A percentile compares a stretch with the other conserved stretches of the same genome.
These are phyloP conservation scores for Silurus asotus DNA, from an alignment of 2,113 vertebrate species.

Conservation along the genomic window DNA sequence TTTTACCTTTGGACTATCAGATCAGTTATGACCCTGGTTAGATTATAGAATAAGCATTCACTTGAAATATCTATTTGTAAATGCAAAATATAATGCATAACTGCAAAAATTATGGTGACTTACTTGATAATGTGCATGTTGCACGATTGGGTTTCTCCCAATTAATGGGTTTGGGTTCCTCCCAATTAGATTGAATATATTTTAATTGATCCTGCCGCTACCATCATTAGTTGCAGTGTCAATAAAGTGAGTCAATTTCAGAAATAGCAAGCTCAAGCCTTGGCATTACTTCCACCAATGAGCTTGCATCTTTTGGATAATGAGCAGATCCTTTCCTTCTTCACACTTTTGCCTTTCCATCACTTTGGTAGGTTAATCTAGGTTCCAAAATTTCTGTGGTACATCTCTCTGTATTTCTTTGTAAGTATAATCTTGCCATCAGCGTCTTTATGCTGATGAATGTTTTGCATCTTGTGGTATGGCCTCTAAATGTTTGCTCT, in stretches of 20 bases:
- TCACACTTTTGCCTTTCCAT: neutral
- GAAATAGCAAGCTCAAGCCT: neutral
- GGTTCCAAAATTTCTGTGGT: neutral
- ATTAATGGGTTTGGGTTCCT: neutral
- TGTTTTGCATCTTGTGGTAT: neutral
- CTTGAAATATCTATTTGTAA: neutral
- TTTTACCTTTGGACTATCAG: constrained; percentile 9
- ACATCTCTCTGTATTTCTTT: neutral
- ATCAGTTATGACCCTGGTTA: neutral
- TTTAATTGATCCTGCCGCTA: neutral
- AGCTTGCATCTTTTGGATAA: neutral
- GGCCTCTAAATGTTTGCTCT: neutral
- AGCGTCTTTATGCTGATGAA: neutral
- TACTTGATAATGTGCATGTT: neutral
- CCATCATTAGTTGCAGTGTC: neutral
- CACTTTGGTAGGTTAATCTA: neutral
- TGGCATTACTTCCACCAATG: neutral
- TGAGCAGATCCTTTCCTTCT: neutral
- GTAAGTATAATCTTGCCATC: neutral
- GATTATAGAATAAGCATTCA: neutral
- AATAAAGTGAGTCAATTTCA: neutral
- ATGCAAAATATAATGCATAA: neutral
- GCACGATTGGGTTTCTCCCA: neutral
- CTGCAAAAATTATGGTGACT: neutral
- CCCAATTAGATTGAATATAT: neutral